Evolutionary conservation across 2,888 invertebrate species (phyloP), one percentile per base, ranked within the genome.

Genomic region (Sarcophaga carnaria): DNA sequence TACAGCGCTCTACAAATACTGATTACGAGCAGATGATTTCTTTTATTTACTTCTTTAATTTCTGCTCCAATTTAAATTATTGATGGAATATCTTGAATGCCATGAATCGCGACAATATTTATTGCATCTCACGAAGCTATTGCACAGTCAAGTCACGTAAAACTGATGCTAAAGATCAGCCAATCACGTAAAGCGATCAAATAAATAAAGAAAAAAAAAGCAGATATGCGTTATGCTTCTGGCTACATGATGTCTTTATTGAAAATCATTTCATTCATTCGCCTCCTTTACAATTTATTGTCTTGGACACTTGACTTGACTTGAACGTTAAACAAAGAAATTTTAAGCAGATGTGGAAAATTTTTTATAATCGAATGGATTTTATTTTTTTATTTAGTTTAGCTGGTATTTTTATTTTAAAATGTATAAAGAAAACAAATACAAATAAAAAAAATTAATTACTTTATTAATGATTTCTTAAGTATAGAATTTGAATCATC

Each of bases 401-500:
- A 64, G 66, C 37, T 37, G 37, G 59, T 64, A n/a, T 45, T 80
- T 71, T 66, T 49, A n/a, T 67, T 72, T 22, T 67, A 22, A 22
- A 22, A 22, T 22, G 1, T 59, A 22, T 27, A 66, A 66, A 12
- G n/a, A 17, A 37, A 72, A 27, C 25, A 60, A 37, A 25, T 10
- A 54, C 54, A 54, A 49, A 37, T 10, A 66, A 8, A 37, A 66
- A n/a, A 37, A 37, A 27, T 37, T 37, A 66, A 17, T 37, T 49
- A 22, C 22, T 76, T 37, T 66, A 66, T 66, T 77, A 69, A 63
- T 59, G 22, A 49, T 59, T 80, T 80, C 76, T 59, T 49, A 64
- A 49, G 60, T 76, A 71, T 79, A 69, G 20, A 37, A 22, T 25
- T 72, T 80, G 80, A 85, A 85, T 85, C 84, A 85, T 80, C 84